Evolutionary conservation across 2,113 vertebrate genomes (phyloP).

Genomic region (Muscicapa adusta): DNA sequence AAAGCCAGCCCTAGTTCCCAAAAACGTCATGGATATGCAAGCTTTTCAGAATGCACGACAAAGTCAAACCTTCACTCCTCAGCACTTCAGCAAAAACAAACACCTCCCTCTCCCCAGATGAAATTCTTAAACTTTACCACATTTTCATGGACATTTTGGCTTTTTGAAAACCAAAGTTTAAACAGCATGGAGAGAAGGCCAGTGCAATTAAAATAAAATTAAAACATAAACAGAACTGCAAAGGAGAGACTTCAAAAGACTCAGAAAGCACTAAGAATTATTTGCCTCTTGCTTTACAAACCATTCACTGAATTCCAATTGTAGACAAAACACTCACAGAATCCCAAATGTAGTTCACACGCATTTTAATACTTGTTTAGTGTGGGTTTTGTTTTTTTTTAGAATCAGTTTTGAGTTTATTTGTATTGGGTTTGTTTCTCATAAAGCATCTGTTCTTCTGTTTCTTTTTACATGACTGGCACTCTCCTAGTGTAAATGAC

Average conservation of each 20-base stretch:
- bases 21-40: background rate
- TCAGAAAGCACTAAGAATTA: background rate
- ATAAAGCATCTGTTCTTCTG: constrained; percentile 50
- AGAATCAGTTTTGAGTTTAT: constrained; percentile 38
- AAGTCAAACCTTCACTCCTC: background rate
- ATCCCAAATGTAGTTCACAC: background rate
- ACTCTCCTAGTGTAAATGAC: constrained; percentile 6
- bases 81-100: background rate
- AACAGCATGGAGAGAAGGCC: background rate
- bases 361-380: background rate
- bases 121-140: background rate
- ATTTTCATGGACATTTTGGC: background rate
- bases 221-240: background rate
- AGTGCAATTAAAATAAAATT: background rate
- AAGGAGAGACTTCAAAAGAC: background rate
- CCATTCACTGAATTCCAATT: background rate
- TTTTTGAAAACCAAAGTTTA: background rate
- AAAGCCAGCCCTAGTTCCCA: background rate
- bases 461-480: constrained; percentile 48
- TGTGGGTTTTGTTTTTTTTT: background rate
- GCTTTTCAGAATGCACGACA: background rate
- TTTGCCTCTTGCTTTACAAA: constrained; percentile 10
- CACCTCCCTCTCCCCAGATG: accelerated
- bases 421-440: constrained; percentile 41
- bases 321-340: background rate